Conservation (phyloP, 64 coral and sea anemone species). For the Dendrophyllia cribrosa region DNA sequence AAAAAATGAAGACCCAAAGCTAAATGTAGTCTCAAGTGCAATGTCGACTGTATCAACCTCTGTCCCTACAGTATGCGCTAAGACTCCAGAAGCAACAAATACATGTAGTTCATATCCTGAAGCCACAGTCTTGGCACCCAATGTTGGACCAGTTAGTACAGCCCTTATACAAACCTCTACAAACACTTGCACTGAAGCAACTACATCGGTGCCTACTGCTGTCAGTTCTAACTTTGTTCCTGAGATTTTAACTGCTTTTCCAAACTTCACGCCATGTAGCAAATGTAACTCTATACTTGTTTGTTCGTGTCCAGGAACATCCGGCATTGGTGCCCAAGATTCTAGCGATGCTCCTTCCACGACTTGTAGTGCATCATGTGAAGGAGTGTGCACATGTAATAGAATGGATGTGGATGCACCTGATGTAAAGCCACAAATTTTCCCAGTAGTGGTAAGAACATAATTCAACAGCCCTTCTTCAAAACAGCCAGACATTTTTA, state of each 20-base stretch:
- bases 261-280: neutral
- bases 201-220: neutral
- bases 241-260: neutral
- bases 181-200: neutral
- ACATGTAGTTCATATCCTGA: neutral
- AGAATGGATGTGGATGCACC: neutral
- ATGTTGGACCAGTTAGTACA: neutral
- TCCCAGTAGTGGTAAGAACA: slow-evolving; percentile 20
- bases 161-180: neutral
- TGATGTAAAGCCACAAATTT: slow-evolving; percentile 32
- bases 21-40: neutral
- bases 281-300: slow-evolving; percentile 48
- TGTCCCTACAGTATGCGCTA: no score
- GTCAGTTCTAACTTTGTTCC: neutral
- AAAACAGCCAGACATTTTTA: no score
- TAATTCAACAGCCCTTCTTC: no score
- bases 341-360: neutral
- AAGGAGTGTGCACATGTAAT: neutral
- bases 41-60: neutral
- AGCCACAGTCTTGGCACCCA: neutral
- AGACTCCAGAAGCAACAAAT: neutral
- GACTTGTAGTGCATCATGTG: slow-evolving; percentile 1
- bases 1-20: neutral
- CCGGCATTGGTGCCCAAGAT: neutral
- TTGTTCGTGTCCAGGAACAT: slow-evolving; percentile 17